phyloP scores from a whole-genome alignment of 2,888 invertebrate genomes.

The Iphiclides podalirius region DNA sequence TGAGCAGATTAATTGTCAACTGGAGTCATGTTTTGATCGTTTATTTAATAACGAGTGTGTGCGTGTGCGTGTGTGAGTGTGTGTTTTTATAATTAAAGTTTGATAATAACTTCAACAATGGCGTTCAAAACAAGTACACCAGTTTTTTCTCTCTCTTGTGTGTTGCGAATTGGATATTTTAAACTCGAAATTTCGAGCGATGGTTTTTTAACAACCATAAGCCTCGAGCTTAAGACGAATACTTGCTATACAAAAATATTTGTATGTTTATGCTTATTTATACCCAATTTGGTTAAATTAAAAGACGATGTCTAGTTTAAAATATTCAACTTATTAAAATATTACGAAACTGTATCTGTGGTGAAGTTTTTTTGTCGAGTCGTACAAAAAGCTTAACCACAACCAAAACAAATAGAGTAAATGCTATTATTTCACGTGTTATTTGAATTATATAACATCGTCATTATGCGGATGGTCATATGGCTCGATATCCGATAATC shows the following conservation, averaged over 20 bases:
- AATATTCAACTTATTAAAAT: conserved; percentile 1
- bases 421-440: conserved; percentile 20
- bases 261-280: too few relatives aligned
- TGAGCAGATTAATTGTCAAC: background rate
- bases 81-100: conserved; percentile 2
- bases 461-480: conserved; percentile 29
- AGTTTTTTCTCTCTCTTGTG: background rate
- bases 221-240: too few relatives aligned
- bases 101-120: background rate
- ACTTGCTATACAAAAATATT: too few relatives aligned
- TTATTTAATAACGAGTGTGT: conserved; percentile 20
- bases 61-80: background rate
- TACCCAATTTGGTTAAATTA: too few relatives aligned
- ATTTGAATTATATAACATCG: conserved; percentile 27
- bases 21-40: conserved; percentile 27
- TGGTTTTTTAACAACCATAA: too few relatives aligned
- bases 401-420: background rate
- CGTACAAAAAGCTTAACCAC: conserved; percentile 5
- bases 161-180: conserved; percentile 2
- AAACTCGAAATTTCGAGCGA: too few relatives aligned
- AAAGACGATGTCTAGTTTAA: conserved; percentile 1
- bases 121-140: conserved; percentile 1
- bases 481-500: conserved; percentile 41
- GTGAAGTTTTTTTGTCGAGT: conserved; percentile 4
- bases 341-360: conserved; percentile 2